Percentiles rank a stretch among this genome's conserved stretches.
phyloP scores from a whole-genome alignment of 2,888 invertebrate species.

The Heliconius ethilla region DNA sequence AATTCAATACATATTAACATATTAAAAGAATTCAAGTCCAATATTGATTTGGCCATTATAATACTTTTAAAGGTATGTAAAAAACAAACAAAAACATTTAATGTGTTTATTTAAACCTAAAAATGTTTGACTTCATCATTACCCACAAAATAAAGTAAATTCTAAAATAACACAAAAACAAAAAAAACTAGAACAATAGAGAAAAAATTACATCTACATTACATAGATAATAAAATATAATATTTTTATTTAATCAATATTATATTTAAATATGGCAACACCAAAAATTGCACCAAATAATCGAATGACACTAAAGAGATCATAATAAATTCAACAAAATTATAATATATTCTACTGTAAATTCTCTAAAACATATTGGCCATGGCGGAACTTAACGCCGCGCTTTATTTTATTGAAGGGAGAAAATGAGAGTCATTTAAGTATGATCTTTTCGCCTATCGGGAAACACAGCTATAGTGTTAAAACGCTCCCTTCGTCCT shows the following conservation, averaged over 20 bases:
- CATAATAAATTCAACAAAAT: conserved; percentile 47
- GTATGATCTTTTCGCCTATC: neutral
- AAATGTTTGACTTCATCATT: conserved; percentile 3
- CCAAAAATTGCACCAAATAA: conserved; percentile 53
- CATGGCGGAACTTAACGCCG: neutral
- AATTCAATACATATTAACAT: neutral
- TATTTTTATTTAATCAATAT: neutral
- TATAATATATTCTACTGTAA: conserved; percentile 31
- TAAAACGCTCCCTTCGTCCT: no score
- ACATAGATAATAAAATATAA: conserved; percentile 24
- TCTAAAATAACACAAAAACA: conserved; percentile 24
- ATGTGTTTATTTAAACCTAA: conserved; percentile 19
- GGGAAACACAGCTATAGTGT: no score
- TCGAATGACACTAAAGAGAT: conserved; percentile 60
- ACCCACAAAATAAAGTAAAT: conserved; percentile 13
- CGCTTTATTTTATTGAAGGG: neutral
- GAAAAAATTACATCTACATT: conserved; percentile 21
- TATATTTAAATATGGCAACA: conserved; percentile 53
- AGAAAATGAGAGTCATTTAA: neutral
- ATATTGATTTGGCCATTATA: neutral
- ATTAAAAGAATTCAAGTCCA: neutral
- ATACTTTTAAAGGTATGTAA: neutral
- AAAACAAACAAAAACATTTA: conserved; percentile 9
- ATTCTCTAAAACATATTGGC: neutral
- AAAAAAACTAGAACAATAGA: conserved; percentile 25